phyloP scores from a whole-genome alignment of 2,113 vertebrate genomes.

The Psittacula cyanocephala region DNA sequence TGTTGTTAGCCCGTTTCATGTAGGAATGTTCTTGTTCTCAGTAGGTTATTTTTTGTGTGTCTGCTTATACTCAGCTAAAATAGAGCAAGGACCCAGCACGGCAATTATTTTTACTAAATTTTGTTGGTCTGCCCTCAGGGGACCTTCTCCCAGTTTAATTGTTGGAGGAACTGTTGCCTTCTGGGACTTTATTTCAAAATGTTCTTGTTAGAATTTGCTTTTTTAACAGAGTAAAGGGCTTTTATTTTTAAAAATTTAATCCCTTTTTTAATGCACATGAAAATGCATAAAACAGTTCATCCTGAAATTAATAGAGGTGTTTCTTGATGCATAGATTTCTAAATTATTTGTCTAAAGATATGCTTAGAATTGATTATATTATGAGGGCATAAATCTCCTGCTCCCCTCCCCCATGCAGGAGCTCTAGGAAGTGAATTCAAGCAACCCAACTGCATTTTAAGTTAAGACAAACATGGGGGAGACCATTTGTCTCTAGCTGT shows the following conservation, averaged over 20 bases:
- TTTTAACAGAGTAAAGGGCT: slow-evolving; percentile 25
- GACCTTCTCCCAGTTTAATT: slow-evolving; percentile 80
- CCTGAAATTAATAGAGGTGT: slow-evolving; percentile 74
- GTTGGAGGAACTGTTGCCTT: slow-evolving; percentile 75
- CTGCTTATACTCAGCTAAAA: slow-evolving; percentile 69
- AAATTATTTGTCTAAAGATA: slow-evolving; percentile 78
- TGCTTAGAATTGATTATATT: slow-evolving; percentile 73
- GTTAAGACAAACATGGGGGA: slow-evolving; percentile 74
- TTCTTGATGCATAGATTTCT: slow-evolving; percentile 68
- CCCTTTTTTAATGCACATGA: slow-evolving; percentile 41
- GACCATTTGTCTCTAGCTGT: slow-evolving; percentile 76
- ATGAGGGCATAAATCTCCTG: slow-evolving; percentile 70
- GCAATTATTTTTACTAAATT: slow-evolving; percentile 80
- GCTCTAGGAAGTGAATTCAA: slow-evolving; percentile 68
- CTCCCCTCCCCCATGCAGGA: slow-evolving; percentile 18
- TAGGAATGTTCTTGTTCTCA: slow-evolving; percentile 59
- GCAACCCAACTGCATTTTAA: slow-evolving; percentile 73
- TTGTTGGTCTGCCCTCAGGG: slow-evolving; percentile 74
- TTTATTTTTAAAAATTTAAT: slow-evolving; percentile 18
- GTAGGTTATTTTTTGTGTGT: slow-evolving; percentile 54
- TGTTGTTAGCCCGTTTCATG: slow-evolving; percentile 59
- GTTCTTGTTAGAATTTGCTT: slow-evolving; percentile 69
- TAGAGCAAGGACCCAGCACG: slow-evolving; percentile 66
- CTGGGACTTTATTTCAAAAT: slow-evolving; percentile 79
- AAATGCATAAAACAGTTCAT: slow-evolving; percentile 59